Percentiles rank a stretch among this genome's conserved stretches.
Conservation (phyloP, 53 echinoderm and acorn worm species). For the Actinopyga echinites region DNA sequence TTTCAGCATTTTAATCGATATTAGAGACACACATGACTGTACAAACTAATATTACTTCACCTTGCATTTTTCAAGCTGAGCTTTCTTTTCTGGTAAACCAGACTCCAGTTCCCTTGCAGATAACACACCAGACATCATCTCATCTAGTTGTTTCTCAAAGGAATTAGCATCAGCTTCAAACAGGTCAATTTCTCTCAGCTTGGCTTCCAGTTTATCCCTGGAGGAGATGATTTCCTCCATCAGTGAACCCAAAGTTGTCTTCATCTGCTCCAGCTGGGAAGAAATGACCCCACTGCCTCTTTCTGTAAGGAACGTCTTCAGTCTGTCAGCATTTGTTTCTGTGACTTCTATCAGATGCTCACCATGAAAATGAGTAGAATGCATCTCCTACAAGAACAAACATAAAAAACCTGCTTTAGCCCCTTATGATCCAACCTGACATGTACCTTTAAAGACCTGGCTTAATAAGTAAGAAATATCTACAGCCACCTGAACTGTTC, state of each 20-base stretch:
- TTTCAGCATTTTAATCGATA: background rate
- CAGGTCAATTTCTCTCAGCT: conserved; percentile 71
- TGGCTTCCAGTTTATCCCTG: conserved; percentile 4
- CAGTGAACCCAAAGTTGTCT: background rate
- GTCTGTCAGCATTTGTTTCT: conserved; percentile 7
- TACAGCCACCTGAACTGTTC: too few species aligned
- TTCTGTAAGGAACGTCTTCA: background rate
- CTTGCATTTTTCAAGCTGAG: conserved; percentile 86
- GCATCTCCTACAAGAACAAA: background rate
- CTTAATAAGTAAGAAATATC: too few species aligned
- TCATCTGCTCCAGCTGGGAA: conserved; percentile 14
- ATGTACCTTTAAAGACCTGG: too few species aligned
- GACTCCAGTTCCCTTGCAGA: conserved; percentile 74
- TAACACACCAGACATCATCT: conserved; percentile 45
- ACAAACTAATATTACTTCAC: conserved; percentile 1
- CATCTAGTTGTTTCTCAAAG: conserved; percentile 45
- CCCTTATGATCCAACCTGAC: too few species aligned
- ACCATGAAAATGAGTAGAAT: conserved; percentile 19
- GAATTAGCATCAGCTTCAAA: conserved; percentile 25
- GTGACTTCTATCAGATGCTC: conserved; percentile 13
- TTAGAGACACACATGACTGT: background rate
- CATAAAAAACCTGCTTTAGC: background rate
- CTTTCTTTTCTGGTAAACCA: conserved; percentile 82
- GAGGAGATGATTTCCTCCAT: background rate
- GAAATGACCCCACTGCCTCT: background rate